Evolutionary conservation across 2,797 vertebrate species (phyloP).

Genomic region (Oryzias dopingdopingensis): DNA sequence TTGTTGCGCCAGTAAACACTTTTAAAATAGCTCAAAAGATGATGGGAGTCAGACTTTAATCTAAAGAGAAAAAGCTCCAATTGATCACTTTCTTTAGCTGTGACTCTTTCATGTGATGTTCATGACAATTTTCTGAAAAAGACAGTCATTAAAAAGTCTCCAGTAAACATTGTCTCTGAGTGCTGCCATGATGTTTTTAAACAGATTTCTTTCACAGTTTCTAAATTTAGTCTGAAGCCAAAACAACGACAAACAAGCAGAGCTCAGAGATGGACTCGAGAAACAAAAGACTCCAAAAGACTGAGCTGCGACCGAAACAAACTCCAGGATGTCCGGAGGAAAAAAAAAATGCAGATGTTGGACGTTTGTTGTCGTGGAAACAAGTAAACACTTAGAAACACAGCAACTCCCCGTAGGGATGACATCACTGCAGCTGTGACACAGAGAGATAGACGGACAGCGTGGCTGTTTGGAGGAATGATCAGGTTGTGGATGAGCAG

Average conservation of each 20-base stretch:
- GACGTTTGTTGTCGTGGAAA: constrained; percentile 72
- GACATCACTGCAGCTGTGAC: constrained; percentile 77
- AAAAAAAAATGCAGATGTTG: constrained; percentile 73
- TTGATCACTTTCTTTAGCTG: too few species aligned
- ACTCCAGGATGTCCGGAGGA: constrained; percentile 18
- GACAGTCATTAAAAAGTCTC: not conserved
- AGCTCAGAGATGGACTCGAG: not conserved
- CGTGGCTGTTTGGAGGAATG: constrained; percentile 11
- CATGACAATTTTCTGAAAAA: too few species aligned
- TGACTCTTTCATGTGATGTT: too few species aligned
- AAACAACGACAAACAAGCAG: constrained; percentile 3
- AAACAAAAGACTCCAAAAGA: not conserved
- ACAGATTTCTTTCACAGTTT: not conserved
- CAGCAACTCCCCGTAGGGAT: constrained; percentile 63
- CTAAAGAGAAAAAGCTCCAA: too few species aligned
- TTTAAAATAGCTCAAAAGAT: too few species aligned
- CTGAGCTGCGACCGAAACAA: constrained; percentile 13
- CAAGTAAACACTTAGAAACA: constrained; percentile 78
- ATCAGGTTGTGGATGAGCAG: constrained; percentile 8
- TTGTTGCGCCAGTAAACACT: too few species aligned
- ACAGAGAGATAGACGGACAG: constrained; percentile 19
- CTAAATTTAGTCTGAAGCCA: constrained; percentile 1
- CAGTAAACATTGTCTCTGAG: not conserved
- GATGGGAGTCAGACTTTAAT: too few species aligned
- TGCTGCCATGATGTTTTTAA: constrained; percentile 1